These are phyloP conservation scores for Morinoia aosen DNA, from an alignment of 2,888 invertebrate species.

Conservation along the genomic window DNA sequence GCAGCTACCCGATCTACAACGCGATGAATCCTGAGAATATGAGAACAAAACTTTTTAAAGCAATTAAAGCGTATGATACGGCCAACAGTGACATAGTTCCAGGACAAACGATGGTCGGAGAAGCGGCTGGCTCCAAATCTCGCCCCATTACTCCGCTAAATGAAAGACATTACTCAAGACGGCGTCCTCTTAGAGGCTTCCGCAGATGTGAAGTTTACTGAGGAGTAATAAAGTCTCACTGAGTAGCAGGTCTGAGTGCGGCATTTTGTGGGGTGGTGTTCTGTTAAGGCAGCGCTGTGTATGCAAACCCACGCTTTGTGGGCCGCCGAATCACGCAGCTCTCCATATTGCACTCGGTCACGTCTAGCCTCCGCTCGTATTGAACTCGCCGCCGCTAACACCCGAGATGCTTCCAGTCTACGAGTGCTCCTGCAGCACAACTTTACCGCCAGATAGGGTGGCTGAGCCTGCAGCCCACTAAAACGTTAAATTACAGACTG, in stretches of 20 bases:
- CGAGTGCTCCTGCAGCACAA: neutral
- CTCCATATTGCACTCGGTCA: constrained; percentile 40
- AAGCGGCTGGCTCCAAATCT: constrained; percentile 45
- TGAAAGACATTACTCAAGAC: constrained; percentile 46
- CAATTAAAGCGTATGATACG: neutral
- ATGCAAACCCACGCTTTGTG: constrained; percentile 41
- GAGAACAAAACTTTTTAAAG: neutral
- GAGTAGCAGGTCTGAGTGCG: constrained; percentile 44
- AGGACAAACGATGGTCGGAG: constrained; percentile 15
- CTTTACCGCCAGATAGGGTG: neutral
- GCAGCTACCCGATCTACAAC: neutral
- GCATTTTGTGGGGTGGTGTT: constrained; percentile 26
- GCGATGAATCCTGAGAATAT: neutral
- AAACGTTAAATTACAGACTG: no score
- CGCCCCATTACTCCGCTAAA: constrained; percentile 49
- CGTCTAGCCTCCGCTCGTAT: neutral
- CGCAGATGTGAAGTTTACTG: constrained; percentile 23
- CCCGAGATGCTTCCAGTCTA: neutral
- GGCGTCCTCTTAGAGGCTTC: constrained; percentile 33
- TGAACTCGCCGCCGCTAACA: neutral
- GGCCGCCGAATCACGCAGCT: constrained; percentile 1
- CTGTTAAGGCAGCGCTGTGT: constrained; percentile 27
- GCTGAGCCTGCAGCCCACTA: no score
- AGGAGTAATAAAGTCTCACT: constrained; percentile 50
- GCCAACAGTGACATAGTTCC: constrained; percentile 1